A percentile compares a stretch with the other conserved stretches of the same genome.
Conservation (phyloP, 92 coral and sea anemone species). For the Actinernus sp. region DNA sequence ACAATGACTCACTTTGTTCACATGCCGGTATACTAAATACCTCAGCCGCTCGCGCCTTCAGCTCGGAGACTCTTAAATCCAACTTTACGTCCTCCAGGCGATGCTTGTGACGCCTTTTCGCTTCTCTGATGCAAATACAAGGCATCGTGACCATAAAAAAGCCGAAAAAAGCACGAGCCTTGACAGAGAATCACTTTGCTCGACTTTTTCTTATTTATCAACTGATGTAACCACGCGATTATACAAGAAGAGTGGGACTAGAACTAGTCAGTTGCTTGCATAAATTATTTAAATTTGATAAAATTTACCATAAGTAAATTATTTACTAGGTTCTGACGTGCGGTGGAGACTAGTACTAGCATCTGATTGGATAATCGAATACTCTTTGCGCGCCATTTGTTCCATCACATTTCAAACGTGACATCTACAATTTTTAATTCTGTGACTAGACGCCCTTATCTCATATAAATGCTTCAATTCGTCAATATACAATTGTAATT, state of each 20-base stretch:
- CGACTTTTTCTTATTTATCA: background rate
- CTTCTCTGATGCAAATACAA: slow-evolving; percentile 86
- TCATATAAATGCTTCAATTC: too few relatives aligned
- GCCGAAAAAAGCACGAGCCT: background rate
- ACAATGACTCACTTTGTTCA: slow-evolving; percentile 81
- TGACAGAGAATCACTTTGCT: too few relatives aligned
- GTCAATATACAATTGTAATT: too few relatives aligned
- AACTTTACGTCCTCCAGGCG: slow-evolving; percentile 83
- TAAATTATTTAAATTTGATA: too few relatives aligned
- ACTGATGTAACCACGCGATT: slow-evolving; percentile 32
- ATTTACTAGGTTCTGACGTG: background rate
- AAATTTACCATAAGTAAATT: too few relatives aligned
- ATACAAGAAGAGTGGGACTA: slow-evolving; percentile 5
- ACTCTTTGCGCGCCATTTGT: background rate
- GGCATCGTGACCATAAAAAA: slow-evolving; percentile 60
- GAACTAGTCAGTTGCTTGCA: background rate
- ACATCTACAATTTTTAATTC: too few relatives aligned
- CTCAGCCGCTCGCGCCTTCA: slow-evolving; percentile 83
- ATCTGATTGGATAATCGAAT: slow-evolving; percentile 14
- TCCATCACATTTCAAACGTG: too few relatives aligned
- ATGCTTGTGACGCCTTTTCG: slow-evolving; percentile 68
- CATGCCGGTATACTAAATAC: slow-evolving; percentile 71
- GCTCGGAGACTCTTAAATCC: slow-evolving; percentile 63
- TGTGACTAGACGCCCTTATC: too few relatives aligned
- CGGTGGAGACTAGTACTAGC: slow-evolving; percentile 5